A percentile compares a stretch with the other conserved stretches of the same genome.
These are phyloP conservation scores for Seira ritae DNA, from an alignment of 2,888 invertebrate species.

Conservation along the genomic window DNA sequence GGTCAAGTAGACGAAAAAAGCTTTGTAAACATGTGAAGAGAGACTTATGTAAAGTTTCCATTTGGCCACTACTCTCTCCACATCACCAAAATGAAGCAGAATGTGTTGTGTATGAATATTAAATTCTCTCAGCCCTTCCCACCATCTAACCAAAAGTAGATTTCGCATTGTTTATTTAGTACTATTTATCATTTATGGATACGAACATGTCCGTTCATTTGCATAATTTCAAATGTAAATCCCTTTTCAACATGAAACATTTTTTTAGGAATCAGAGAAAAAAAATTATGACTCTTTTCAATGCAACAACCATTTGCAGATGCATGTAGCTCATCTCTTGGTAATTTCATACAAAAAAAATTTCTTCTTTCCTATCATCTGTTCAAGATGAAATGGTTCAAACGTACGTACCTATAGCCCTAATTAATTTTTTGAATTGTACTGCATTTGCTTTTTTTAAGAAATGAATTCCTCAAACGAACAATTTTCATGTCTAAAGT, in stretches of 20 bases:
- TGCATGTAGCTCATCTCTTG: neutral
- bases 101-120: too few species aligned
- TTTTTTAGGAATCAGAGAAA: too few species aligned
- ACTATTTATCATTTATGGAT: conserved; percentile 8
- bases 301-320: neutral
- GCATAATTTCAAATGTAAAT: neutral
- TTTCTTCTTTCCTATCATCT: neutral
- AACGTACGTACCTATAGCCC: too few species aligned
- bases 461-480: too few species aligned
- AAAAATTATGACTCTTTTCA: too few species aligned
- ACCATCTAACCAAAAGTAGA: neutral
- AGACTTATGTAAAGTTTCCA: too few species aligned
- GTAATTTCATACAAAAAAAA: neutral
- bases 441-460: too few species aligned
- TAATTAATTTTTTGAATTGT: too few species aligned
- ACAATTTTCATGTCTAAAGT: too few species aligned
- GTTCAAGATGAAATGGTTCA: too few species aligned
- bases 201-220: neutral
- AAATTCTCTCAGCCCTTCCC: neutral
- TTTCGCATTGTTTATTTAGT: conserved; percentile 5
- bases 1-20: neutral
- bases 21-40: neutral
- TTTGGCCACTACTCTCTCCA: too few species aligned
- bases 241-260: neutral
- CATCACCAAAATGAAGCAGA: too few species aligned